phyloP scores from a whole-genome alignment of 2,888 invertebrate genomes.

The Melinopterus prodromus region DNA sequence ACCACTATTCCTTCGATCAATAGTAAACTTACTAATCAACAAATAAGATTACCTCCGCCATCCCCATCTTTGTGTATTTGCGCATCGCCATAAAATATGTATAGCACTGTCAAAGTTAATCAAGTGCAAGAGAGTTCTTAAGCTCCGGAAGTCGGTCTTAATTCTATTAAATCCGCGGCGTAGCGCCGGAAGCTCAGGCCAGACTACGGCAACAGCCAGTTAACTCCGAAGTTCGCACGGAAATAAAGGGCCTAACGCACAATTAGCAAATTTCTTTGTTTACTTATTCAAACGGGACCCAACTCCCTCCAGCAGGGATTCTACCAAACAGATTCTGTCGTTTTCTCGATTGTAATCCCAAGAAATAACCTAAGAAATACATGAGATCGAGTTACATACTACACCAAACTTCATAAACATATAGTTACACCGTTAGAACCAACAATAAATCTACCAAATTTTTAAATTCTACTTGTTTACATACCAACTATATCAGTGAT shows the following conservation, averaged over 20 bases:
- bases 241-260: conserved; percentile 4
- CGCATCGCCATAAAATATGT: background rate
- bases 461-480: no score
- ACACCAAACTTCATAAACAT: no score
- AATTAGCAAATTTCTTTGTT: background rate
- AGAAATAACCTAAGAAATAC: no score
- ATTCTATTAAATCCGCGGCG: background rate
- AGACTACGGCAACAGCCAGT: background rate
- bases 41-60: background rate
- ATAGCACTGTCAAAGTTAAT: background rate
- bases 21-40: no score
- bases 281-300: background rate
- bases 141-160: background rate
- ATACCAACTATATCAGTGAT: no score
- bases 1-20: no score
- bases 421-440: no score
- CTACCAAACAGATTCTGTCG: background rate
- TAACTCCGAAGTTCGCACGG: background rate
- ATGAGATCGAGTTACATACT: no score
- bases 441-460: no score
- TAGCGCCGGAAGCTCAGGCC: background rate
- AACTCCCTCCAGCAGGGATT: background rate
- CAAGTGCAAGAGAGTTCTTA: background rate
- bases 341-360: background rate
- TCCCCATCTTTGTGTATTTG: background rate